These are phyloP conservation scores for Manis javanica DNA, from an alignment of 2,797 vertebrate species.

Conservation along the genomic window DNA sequence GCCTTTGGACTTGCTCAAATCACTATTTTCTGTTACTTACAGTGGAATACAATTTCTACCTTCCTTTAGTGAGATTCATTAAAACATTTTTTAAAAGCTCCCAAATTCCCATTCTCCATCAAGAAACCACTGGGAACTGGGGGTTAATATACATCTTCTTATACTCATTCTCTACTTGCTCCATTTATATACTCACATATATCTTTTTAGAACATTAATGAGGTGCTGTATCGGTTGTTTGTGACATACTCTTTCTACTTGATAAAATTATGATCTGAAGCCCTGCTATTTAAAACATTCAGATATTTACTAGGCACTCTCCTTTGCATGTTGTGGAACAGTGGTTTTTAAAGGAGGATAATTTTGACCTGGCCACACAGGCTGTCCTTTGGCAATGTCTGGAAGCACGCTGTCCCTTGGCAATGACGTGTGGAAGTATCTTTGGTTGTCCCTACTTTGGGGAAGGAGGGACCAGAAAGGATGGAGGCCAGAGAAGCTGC, in stretches of 20 bases:
- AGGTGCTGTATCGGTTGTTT: background rate
- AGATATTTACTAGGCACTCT: background rate
- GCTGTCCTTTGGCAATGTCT: background rate
- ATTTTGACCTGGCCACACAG: background rate
- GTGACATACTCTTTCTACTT: background rate
- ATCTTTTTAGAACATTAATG: background rate
- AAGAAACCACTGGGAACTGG: background rate
- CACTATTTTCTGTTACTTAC: background rate
- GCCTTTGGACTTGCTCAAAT: background rate
- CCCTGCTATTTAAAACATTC: slow-evolving; percentile 3
- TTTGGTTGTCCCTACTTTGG: background rate
- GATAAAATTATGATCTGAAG: background rate
- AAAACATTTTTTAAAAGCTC: background rate
- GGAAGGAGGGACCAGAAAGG: background rate
- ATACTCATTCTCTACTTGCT: background rate
- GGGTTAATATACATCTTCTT: background rate
- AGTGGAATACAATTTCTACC: background rate
- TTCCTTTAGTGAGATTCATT: background rate
- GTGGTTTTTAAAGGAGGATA: background rate
- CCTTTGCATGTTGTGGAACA: background rate
- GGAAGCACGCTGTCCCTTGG: background rate
- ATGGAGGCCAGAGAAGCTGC: background rate
- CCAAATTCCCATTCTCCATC: background rate
- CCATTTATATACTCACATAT: background rate
- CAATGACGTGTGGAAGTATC: background rate